Conservation (phyloP, 2,797 vertebrate genomes). For the Pitangus sulphuratus region DNA sequence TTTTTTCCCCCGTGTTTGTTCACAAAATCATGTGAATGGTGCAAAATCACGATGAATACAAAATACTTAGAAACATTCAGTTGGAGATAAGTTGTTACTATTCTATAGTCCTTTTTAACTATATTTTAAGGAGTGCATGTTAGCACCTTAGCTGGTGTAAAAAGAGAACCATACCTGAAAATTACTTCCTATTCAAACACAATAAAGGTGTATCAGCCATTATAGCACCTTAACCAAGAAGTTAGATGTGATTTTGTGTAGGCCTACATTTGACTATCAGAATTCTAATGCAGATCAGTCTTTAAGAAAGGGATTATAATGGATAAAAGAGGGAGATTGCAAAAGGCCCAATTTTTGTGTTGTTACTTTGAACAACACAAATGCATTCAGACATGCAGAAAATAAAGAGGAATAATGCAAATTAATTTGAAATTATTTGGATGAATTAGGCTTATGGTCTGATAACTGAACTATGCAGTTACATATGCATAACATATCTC, state of each 20-base stretch:
- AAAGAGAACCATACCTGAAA: neutral
- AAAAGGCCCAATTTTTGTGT: neutral
- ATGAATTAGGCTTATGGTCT: conserved; percentile 2
- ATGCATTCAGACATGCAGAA: neutral
- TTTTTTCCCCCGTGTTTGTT: fast-evolving
- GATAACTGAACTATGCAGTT: neutral
- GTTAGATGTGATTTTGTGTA: neutral
- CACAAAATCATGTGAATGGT: neutral
- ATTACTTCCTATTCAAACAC: neutral
- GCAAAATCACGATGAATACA: neutral
- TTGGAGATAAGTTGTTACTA: neutral
- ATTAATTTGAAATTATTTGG: conserved; percentile 39
- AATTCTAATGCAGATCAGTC: neutral
- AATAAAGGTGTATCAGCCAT: neutral
- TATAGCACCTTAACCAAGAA: neutral
- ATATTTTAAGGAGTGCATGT: neutral
- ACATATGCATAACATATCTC: neutral
- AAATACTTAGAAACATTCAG: neutral
- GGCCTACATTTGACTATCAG: neutral
- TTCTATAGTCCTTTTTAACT: neutral
- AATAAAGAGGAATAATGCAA: conserved; percentile 19
- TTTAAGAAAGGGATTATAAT: neutral
- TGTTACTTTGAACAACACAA: neutral
- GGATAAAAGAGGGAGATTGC: neutral
- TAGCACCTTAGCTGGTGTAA: neutral